Conservation (phyloP, 2,113 vertebrate genomes). For the Xerus inauris region DNA sequence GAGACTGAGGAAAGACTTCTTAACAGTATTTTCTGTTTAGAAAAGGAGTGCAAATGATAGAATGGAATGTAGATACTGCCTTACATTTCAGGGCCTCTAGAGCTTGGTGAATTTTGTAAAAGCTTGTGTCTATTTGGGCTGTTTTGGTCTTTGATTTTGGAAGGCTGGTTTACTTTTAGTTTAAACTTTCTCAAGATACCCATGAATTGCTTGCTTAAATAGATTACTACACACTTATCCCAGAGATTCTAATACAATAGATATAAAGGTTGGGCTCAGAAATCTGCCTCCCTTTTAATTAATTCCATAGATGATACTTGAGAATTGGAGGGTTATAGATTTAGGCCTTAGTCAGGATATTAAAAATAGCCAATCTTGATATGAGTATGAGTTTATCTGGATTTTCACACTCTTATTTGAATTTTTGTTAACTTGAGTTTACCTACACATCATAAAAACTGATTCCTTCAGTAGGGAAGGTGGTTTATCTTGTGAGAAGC, state of each 20-base stretch:
- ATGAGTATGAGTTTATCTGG: background rate
- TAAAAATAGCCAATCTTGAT: background rate
- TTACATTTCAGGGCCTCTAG: background rate
- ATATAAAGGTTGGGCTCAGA: background rate
- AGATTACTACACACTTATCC: background rate
- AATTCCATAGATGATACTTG: constrained; percentile 1
- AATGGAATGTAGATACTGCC: background rate
- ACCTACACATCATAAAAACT: background rate
- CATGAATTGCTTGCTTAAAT: background rate
- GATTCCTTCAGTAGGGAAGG: background rate
- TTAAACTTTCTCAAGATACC: background rate
- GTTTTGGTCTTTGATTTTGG: background rate
- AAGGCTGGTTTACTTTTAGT: background rate
- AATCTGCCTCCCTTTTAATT: background rate
- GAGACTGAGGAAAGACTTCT: background rate
- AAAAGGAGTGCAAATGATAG: background rate
- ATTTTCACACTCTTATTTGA: background rate
- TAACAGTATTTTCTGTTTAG: background rate
- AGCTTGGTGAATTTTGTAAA: background rate
- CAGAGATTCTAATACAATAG: background rate
- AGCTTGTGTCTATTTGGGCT: background rate
- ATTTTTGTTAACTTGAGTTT: background rate
- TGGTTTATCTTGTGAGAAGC: background rate
- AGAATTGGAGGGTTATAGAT: background rate
- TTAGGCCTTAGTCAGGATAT: background rate